A percentile compares a stretch with the other conserved stretches of the same genome.
Evolutionary conservation across 2,113 vertebrate genomes (phyloP).

Genomic region (Anguilla japonica): DNA sequence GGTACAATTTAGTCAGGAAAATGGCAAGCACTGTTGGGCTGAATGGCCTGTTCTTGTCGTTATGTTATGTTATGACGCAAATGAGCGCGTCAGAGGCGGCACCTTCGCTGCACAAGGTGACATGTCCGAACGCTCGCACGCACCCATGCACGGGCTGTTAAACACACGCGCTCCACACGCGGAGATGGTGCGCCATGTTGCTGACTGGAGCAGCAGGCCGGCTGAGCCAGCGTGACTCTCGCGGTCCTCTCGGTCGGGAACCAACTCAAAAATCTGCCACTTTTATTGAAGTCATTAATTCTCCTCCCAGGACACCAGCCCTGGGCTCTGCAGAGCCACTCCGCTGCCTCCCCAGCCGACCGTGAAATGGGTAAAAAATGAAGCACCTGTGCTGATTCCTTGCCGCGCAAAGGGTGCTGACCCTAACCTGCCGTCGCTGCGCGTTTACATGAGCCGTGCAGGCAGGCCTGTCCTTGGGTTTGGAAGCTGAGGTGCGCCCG

Average conservation of each 20-base stretch:
- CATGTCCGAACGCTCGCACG: too few relatives aligned
- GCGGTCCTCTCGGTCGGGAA: conserved; percentile 49
- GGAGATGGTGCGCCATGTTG: not conserved
- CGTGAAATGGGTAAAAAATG: conserved; percentile 59
- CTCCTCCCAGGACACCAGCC: conserved; percentile 40
- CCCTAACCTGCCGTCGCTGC: too few relatives aligned
- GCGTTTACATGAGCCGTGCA: not conserved
- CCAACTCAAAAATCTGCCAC: conserved; percentile 51
- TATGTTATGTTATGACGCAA: too few relatives aligned
- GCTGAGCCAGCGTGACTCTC: conserved; percentile 53
- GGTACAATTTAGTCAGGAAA: too few relatives aligned
- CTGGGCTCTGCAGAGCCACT: conserved; percentile 18
- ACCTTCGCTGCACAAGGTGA: too few relatives aligned
- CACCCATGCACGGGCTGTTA: not conserved
- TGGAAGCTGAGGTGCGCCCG: not conserved
- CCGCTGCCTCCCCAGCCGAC: conserved; percentile 17
- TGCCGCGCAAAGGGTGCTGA: conserved; percentile 16
- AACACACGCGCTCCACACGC: not conserved
- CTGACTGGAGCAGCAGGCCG: conserved; percentile 35
- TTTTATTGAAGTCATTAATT: conserved; percentile 71
- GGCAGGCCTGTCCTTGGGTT: not conserved
- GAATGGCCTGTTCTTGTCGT: too few relatives aligned
- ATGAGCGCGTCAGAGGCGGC: too few relatives aligned
- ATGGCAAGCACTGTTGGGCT: too few relatives aligned
- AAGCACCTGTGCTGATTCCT: conserved; percentile 55